Evolutionary conservation across 2,888 invertebrate genomes (phyloP), one percentile per base, ranked within the genome.

Genomic region (Cistogaster globosa): DNA sequence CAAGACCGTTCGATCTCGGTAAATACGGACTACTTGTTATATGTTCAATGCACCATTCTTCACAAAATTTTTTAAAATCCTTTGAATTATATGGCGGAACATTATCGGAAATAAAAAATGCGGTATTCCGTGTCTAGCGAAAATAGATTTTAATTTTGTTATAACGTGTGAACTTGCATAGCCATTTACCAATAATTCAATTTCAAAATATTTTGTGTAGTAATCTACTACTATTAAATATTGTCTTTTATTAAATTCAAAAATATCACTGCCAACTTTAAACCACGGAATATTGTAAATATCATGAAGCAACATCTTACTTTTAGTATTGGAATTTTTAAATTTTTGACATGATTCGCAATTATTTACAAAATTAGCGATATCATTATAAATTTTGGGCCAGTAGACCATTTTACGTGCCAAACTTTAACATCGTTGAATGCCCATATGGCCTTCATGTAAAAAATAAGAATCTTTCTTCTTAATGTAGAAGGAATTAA

Each of bases 1-100:
- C 58, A 5, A 58, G n/a, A 18, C 16, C 42, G 71, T 71, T 62
- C 32, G 60, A 62, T 62, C 60, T 62, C 6, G 60, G 18, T 7
- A 53, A 12, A 12, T 20, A 20, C 38, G 53, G 53, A 20, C 53
- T 53, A 20, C 20, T 20, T 8, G 53, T 53, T 3, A 20, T 53
- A 53, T 53, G 18, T 53, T 53, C 53, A 20, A 53, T 53, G 7
- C 20, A 7, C 20, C 18, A 53, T 11, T 53, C 53, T 12, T 8
- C 12, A 53, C 53, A 53, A 53, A 53, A 53, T 11, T 57, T n/a
- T 16, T 32, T 38, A 14, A 75, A 63, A 11, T 63, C 75, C 38
- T 63, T 75, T 42, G 63, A 65, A 51, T 16, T 14, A 16, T 14
- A 51, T n/a, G 48, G 48, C 14, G 48, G 48, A 51, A 7, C 48